Conservation (phyloP, 2,797 vertebrate genomes). For the Balearica regulorum region DNA sequence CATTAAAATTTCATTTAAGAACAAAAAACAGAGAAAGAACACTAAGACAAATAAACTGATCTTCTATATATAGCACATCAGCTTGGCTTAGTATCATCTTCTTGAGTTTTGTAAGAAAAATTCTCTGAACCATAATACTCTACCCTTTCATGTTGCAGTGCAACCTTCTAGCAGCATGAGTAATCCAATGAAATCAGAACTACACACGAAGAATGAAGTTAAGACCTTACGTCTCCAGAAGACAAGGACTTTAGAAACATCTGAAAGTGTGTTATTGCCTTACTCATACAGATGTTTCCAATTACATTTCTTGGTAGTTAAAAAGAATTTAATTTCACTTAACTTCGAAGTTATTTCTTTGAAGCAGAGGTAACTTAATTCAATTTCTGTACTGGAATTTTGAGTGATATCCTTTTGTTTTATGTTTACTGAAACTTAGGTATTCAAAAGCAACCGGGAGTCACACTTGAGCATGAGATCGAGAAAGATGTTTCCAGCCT, state of each 20-base stretch:
- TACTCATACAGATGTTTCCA: neutral
- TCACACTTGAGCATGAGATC: neutral
- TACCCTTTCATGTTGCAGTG: neutral
- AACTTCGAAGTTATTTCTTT: neutral
- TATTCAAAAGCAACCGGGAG: neutral
- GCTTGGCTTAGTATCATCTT: neutral
- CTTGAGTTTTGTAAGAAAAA: neutral
- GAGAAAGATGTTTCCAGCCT: neutral
- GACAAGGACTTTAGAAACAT: neutral
- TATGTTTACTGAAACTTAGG: neutral
- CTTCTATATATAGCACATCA: neutral
- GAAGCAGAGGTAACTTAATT: neutral
- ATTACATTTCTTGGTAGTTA: too few relatives aligned
- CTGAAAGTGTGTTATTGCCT: neutral
- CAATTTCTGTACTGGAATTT: neutral
- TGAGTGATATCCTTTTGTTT: neutral
- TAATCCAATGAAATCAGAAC: neutral
- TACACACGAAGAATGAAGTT: neutral
- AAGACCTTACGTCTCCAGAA: neutral
- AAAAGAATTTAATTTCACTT: neutral
- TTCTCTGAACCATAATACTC: neutral
- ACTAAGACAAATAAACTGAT: neutral
- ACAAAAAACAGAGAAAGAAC: neutral
- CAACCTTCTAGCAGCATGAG: neutral
- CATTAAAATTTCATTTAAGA: neutral